These are phyloP conservation scores for Melopsittacus undulatus DNA, from an alignment of 2,797 vertebrate species.

Conservation along the genomic window DNA sequence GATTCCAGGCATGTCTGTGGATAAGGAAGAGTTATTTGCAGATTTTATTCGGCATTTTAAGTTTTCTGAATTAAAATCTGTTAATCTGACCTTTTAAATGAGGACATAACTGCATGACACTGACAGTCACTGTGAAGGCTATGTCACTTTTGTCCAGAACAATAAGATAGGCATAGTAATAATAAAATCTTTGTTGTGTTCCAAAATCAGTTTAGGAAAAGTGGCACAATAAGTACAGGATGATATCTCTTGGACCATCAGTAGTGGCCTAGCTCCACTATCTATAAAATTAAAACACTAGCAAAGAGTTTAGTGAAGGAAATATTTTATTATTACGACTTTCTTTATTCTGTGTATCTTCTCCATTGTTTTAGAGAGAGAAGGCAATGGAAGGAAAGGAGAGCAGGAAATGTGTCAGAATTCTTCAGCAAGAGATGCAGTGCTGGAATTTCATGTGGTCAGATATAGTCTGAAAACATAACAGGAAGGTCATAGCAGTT, in stretches of 20 bases:
- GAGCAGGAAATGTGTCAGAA: background rate
- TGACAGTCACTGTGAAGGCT: background rate
- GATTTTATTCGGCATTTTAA: background rate
- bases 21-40: background rate
- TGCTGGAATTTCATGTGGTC: background rate
- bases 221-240: background rate
- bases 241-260: background rate
- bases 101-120: background rate
- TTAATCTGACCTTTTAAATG: background rate
- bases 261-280: background rate
- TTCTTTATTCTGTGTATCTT: background rate
- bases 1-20: background rate
- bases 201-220: background rate
- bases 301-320: background rate
- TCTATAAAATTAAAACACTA: background rate
- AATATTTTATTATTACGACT: background rate
- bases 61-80: background rate
- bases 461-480: background rate
- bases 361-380: background rate
- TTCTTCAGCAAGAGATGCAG: background rate
- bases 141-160: background rate
- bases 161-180: background rate
- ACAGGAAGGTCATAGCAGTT: background rate
- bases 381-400: background rate
- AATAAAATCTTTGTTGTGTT: background rate